phyloP scores from a whole-genome alignment of 2,113 vertebrate species.

The Atherinomorus stipes region DNA sequence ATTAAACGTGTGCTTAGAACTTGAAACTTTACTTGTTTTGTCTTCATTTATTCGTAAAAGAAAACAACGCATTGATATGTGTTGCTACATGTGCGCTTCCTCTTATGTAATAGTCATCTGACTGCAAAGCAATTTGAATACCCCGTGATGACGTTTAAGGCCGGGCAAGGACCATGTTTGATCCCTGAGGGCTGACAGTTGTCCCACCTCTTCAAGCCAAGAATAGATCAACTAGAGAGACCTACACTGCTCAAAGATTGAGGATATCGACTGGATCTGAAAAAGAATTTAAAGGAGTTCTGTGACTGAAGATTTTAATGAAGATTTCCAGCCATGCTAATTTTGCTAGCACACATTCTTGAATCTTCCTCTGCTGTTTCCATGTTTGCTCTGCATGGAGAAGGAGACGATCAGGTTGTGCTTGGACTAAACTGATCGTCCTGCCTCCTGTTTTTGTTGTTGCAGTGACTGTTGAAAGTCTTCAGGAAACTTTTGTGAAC shows the following conservation, averaged over 20 bases:
- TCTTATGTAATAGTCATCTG: neutral
- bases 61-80: neutral
- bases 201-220: constrained; percentile 43
- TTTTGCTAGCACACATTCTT: neutral
- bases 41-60: neutral
- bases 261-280: neutral
- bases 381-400: neutral
- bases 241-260: neutral
- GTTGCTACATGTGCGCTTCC: neutral
- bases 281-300: constrained; percentile 16
- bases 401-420: neutral
- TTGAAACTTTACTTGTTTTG: neutral
- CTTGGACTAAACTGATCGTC: constrained; percentile 7
- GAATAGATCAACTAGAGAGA: constrained; percentile 60
- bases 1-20: constrained; percentile 35
- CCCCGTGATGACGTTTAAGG: constrained; percentile 7
- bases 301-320: neutral
- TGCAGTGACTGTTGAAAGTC: constrained; percentile 25
- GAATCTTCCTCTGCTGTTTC: neutral
- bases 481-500: constrained; percentile 6
- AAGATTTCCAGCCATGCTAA: neutral
- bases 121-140: constrained; percentile 17
- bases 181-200: constrained; percentile 14
- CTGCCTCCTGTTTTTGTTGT: constrained; percentile 21
- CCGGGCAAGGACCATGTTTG: constrained; percentile 8